A percentile compares a stretch with the other conserved stretches of the same genome.
phyloP scores from a whole-genome alignment of 1,140 invertebrate species.

The Drosophila kurseongensis region DNA sequence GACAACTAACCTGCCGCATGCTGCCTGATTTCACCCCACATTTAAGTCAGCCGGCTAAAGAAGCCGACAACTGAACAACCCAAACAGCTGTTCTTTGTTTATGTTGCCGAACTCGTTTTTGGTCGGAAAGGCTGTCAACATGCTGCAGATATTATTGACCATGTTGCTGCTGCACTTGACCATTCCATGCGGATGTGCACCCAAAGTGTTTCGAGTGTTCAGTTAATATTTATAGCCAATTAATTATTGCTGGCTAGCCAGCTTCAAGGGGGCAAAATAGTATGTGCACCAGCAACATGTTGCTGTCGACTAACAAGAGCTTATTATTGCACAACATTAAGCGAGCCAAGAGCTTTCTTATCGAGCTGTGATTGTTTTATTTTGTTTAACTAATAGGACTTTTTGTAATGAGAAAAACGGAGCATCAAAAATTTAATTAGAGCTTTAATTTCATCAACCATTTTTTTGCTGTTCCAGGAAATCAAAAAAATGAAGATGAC shows the following conservation, averaged over 20 bases:
- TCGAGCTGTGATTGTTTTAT: neutral
- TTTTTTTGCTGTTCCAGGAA: too few relatives aligned
- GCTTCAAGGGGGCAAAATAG: conserved; percentile 27
- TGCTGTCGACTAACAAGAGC: conserved; percentile 24
- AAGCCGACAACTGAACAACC: conserved; percentile 40
- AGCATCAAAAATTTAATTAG: too few relatives aligned
- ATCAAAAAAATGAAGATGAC: too few relatives aligned
- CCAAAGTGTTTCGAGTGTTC: conserved; percentile 45
- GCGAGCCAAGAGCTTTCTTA: conserved; percentile 50
- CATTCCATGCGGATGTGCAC: conserved; percentile 27
- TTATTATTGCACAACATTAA: conserved; percentile 31
- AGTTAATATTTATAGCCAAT: conserved; percentile 58
- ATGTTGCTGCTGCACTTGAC: conserved; percentile 42
- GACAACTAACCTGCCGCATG: conserved; percentile 36
- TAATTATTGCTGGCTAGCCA: conserved; percentile 21
- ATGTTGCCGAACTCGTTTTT: conserved; percentile 71
- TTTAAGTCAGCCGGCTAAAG: conserved; percentile 70
- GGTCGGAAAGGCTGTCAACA: conserved; percentile 24
- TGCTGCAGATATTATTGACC: conserved; percentile 20
- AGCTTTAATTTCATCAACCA: too few relatives aligned
- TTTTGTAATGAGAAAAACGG: too few relatives aligned
- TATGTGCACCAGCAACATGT: conserved; percentile 22
- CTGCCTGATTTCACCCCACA: conserved; percentile 74
- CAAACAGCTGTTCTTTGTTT: conserved; percentile 78
- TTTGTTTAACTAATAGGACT: too few relatives aligned